These are phyloP conservation scores for Bilobella aurantiaca DNA, from an alignment of 1,140 invertebrate genomes.

Conservation along the genomic window DNA sequence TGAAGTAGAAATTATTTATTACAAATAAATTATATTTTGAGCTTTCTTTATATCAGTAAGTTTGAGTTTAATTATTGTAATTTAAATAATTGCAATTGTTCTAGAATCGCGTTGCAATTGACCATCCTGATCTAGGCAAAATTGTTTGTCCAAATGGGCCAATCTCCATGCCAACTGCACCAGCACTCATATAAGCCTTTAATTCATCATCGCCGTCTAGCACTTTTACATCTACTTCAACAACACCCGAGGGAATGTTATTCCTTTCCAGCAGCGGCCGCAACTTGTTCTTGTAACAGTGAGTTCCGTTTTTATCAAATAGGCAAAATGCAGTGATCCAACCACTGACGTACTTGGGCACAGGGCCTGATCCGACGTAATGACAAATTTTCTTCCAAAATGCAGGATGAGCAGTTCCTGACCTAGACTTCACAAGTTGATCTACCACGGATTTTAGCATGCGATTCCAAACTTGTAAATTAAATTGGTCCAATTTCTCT, in stretches of 20 bases:
- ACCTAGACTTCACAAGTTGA: slow-evolving; percentile 16
- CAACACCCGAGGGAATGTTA: not conserved
- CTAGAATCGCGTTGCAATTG: no score
- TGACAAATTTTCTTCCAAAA: slow-evolving; percentile 17
- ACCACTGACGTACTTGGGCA: not conserved
- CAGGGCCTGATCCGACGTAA: not conserved
- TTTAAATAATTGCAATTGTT: no score
- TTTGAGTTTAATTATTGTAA: no score
- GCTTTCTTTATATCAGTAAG: no score
- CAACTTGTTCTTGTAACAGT: not conserved
- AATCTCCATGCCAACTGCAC: not conserved
- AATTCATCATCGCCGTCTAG: not conserved
- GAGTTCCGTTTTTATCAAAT: slow-evolving; percentile 8
- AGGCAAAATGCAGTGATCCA: slow-evolving; percentile 13
- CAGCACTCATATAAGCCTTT: no score
- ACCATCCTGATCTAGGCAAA: slow-evolving; percentile 2
- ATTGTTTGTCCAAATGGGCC: not conserved
- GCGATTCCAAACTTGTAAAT: slow-evolving; percentile 11
- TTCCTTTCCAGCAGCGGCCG: not conserved
- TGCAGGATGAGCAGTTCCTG: not conserved
- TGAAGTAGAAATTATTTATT: no score
- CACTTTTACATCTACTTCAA: not conserved
- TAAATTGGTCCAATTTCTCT: slow-evolving; percentile 14
- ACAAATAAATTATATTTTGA: no score
- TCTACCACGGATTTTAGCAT: slow-evolving; percentile 12